These are phyloP conservation scores for Dolichotis patagonum DNA, from an alignment of 2,113 vertebrate species.

Conservation along the genomic window DNA sequence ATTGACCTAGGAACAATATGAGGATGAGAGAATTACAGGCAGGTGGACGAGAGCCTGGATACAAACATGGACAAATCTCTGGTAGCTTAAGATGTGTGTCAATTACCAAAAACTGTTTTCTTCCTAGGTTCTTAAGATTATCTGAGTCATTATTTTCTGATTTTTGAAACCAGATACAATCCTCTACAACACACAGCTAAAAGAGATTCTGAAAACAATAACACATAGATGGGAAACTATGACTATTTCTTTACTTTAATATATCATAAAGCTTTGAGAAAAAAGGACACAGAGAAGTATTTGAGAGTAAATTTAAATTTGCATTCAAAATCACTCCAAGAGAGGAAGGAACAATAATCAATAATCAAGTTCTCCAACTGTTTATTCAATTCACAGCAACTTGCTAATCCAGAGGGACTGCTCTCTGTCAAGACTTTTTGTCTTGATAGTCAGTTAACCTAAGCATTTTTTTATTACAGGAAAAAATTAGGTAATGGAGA, in stretches of 20 bases:
- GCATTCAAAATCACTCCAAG: conserved; percentile 35
- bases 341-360: conserved; percentile 46
- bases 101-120: not conserved
- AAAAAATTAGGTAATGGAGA: conserved; percentile 35
- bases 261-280: conserved; percentile 20
- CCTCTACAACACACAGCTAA: not conserved
- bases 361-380: conserved; percentile 13
- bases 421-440: conserved; percentile 35
- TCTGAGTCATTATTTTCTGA: not conserved
- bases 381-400: conserved; percentile 26
- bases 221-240: not conserved
- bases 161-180: not conserved
- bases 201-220: conserved; percentile 14
- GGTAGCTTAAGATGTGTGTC: not conserved
- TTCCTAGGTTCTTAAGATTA: not conserved
- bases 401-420: not conserved
- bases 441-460: not conserved
- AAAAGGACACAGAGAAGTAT: conserved; percentile 5
- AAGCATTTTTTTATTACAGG: conserved; percentile 52
- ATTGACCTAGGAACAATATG: not conserved
- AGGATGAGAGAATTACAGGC: not conserved
- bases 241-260: not conserved
- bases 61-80: not conserved
- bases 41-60: not conserved
- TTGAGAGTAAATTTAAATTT: conserved; percentile 49